A percentile compares a stretch with the other conserved stretches of the same genome.
Conservation (phyloP, 2,113 vertebrate species). For the Prochilodus magdalenae region DNA sequence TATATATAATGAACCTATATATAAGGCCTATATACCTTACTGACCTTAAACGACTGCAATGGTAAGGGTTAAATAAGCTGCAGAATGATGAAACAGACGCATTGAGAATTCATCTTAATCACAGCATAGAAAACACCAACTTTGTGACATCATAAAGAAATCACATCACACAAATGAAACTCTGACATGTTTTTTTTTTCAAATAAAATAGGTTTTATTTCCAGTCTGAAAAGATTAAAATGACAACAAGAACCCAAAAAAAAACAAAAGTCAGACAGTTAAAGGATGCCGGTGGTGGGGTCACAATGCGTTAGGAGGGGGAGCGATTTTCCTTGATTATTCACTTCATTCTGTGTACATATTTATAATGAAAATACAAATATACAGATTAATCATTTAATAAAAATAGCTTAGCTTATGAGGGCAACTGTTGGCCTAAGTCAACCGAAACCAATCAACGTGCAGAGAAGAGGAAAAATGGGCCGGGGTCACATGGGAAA, state of each 20-base stretch:
- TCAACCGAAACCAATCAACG: slow-evolving; percentile 30
- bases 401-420: slow-evolving; percentile 56
- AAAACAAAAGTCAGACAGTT: slow-evolving; percentile 51
- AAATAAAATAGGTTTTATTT: slow-evolving; percentile 54
- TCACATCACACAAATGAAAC: slow-evolving; percentile 1
- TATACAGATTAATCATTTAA: slow-evolving; percentile 51
- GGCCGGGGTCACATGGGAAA: not conserved
- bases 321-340: slow-evolving; percentile 51
- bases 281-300: slow-evolving; percentile 33
- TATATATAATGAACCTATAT: no score
- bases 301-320: slow-evolving; percentile 47
- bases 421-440: slow-evolving; percentile 46
- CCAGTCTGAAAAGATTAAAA: slow-evolving; percentile 60
- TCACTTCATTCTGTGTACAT: slow-evolving; percentile 48
- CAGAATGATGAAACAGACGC: no score
- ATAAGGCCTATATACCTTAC: no score
- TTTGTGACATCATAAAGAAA: no score
- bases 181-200: slow-evolving; percentile 26
- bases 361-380: slow-evolving; percentile 53
- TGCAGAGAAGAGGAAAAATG: not conserved
- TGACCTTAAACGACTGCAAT: no score
- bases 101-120: no score
- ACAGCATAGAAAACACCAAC: no score
- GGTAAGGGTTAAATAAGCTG: no score
- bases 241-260: slow-evolving; percentile 19